phyloP scores from a whole-genome alignment of 2,797 vertebrate genomes.

The Microcaecilia unicolor region DNA sequence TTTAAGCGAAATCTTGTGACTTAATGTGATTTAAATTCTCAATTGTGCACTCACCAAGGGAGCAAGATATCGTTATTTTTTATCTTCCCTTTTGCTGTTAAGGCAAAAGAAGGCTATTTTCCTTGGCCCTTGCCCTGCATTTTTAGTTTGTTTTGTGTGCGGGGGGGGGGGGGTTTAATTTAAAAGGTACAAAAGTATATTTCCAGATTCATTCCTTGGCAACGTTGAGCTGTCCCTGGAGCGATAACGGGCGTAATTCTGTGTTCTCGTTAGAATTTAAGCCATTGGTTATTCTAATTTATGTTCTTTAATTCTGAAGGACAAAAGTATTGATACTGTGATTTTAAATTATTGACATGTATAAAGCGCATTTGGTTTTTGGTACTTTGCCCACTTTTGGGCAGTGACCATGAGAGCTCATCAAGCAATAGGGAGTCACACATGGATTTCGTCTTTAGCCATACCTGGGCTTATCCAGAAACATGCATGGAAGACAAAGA shows the following conservation, averaged over 20 bases:
- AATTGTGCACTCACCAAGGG: constrained; percentile 43
- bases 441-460: constrained; percentile 41
- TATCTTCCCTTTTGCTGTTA: constrained; percentile 32
- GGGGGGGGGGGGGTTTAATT: too few species aligned
- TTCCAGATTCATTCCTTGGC: constrained; percentile 32
- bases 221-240: constrained; percentile 31
- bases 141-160: constrained; percentile 3
- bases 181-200: constrained; percentile 30
- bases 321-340: constrained; percentile 59
- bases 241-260: constrained; percentile 13
- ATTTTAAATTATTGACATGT: constrained; percentile 59
- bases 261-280: constrained; percentile 33
- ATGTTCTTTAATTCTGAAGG: constrained; percentile 48
- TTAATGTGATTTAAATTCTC: constrained; percentile 56
- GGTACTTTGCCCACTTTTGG: constrained; percentile 51
- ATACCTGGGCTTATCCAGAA: constrained; percentile 21
- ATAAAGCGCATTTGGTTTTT: constrained; percentile 44
- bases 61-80: constrained; percentile 19
- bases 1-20: constrained; percentile 55
- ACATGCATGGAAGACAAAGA: constrained; percentile 11
- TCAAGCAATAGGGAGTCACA: constrained; percentile 15
- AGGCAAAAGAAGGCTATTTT: constrained; percentile 40
- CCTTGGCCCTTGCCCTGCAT: constrained; percentile 4
- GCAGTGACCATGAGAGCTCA: constrained; percentile 25
- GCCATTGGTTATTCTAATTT: constrained; percentile 41